Conservation (phyloP, 1,140 invertebrate species). For the Littorina saxatilis region DNA sequence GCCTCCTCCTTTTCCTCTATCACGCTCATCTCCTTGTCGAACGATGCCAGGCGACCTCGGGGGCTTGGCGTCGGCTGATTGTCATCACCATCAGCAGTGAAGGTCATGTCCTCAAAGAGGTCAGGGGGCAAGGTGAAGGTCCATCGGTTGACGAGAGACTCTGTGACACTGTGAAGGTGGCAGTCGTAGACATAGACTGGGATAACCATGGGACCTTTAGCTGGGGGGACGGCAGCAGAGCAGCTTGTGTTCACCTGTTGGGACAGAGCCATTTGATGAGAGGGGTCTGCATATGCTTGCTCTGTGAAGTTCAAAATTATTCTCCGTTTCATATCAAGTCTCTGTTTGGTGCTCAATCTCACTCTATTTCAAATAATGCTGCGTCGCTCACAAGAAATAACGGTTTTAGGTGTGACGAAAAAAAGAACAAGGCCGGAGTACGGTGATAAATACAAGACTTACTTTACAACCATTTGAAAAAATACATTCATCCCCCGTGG, state of each 20-base stretch:
- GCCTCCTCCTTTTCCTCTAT: conserved; percentile 53
- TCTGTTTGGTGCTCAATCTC: no score
- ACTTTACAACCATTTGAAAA: no score
- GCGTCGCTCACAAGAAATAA: no score
- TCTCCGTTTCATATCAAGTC: no score
- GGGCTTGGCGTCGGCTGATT: conserved; percentile 21
- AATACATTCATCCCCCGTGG: no score
- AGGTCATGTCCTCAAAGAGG: conserved; percentile 73
- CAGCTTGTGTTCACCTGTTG: conserved; percentile 42
- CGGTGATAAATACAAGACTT: no score
- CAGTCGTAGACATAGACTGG: conserved; percentile 86
- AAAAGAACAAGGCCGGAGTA: no score
- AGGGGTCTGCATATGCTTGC: no score
- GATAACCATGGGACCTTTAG: conserved; percentile 70
- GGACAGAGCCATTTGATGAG: no score
- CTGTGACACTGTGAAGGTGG: conserved; percentile 79
- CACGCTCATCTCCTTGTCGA: conserved; percentile 45
- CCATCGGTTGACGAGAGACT: conserved; percentile 78
- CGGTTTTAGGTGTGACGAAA: no score
- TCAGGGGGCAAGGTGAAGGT: conserved; percentile 69
- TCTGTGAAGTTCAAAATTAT: no score
- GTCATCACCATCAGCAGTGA: conserved; percentile 43
- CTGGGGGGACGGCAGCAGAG: conserved; percentile 26
- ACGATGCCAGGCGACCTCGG: conserved; percentile 42
- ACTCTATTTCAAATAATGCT: no score